phyloP scores from a whole-genome alignment of 1,140 invertebrate species.

The Bursaphelenchus mucronatus region DNA sequence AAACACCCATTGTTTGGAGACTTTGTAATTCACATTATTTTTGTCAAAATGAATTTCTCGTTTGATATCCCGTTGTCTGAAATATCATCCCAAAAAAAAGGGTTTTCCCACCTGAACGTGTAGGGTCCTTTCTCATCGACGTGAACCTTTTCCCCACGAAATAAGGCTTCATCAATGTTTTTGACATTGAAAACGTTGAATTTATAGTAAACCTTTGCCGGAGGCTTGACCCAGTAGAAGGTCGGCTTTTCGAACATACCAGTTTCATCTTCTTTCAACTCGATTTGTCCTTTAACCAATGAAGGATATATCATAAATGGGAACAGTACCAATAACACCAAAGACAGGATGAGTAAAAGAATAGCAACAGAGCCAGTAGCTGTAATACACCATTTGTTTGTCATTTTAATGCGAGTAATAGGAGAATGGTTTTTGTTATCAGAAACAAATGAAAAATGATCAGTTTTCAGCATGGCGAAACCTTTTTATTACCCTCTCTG shows the following conservation, averaged over 20 bases:
- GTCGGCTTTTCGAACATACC: slow-evolving; percentile 20
- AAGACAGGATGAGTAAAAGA: slow-evolving; percentile 14
- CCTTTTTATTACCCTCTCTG: not conserved
- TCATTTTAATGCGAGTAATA: not conserved
- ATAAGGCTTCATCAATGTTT: slow-evolving; percentile 15
- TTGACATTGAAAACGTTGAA: slow-evolving; percentile 19
- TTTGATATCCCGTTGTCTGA: slow-evolving; percentile 10
- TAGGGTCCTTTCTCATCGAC: slow-evolving; percentile 17
- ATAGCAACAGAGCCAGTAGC: not conserved
- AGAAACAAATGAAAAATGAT: not conserved
- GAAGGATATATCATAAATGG: slow-evolving; percentile 9
- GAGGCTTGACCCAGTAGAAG: slow-evolving; percentile 27
- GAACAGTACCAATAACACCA: slow-evolving; percentile 12
- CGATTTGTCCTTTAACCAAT: not conserved
- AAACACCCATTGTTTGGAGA: slow-evolving; percentile 1
- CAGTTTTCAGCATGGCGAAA: not conserved
- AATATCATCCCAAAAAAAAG: not conserved
- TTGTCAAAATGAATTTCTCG: slow-evolving; percentile 3
- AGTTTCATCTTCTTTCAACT: slow-evolving; percentile 16
- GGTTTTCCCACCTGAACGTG: slow-evolving; percentile 10
- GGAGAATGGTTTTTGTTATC: not conserved
- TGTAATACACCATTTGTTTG: not conserved
- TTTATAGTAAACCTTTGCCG: slow-evolving; percentile 19
- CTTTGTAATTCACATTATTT: slow-evolving; percentile 7
- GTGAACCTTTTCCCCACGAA: slow-evolving; percentile 9